Percentiles rank a stretch among this genome's conserved stretches.
Evolutionary conservation across 2,888 invertebrate genomes (phyloP).

Genomic region (Parnassius smintheus): DNA sequence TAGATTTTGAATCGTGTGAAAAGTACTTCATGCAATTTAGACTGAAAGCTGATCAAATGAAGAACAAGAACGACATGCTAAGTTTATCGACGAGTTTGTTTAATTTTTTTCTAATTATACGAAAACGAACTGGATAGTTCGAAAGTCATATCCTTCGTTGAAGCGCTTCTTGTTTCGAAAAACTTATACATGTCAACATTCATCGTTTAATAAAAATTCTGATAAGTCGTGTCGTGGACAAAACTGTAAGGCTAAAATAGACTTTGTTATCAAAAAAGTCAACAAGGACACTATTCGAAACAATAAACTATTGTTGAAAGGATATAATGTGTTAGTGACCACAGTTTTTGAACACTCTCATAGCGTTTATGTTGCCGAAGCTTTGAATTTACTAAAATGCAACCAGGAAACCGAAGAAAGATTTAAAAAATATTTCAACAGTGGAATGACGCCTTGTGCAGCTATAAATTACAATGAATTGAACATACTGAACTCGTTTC

Average conservation of each 20-base stretch:
- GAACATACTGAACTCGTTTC: conserved; percentile 19
- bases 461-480: conserved; percentile 13
- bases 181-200: conserved; percentile 2
- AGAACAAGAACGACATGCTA: too few species aligned
- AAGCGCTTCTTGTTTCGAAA: conserved; percentile 1
- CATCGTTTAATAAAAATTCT: neutral
- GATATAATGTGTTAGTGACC: conserved; percentile 18
- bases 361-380: conserved; percentile 10
- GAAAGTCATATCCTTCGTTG: neutral
- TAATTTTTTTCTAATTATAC: conserved; percentile 22
- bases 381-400: conserved; percentile 22
- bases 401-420: conserved; percentile 19
- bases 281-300: conserved; percentile 18
- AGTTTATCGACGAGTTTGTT: too few species aligned
- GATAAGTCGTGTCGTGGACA: conserved; percentile 8
- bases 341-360: conserved; percentile 13
- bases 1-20: conserved; percentile 32
- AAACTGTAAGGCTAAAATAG: conserved; percentile 14
- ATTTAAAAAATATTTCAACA: conserved; percentile 18
- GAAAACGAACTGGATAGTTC: conserved; percentile 8
- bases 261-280: conserved; percentile 17
- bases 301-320: conserved; percentile 11
- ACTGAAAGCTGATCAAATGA: too few species aligned
- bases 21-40: conserved; percentile 28
- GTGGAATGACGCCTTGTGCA: conserved; percentile 20